phyloP scores from a whole-genome alignment of 1,140 invertebrate genomes.

The Nylanderia fulva region DNA sequence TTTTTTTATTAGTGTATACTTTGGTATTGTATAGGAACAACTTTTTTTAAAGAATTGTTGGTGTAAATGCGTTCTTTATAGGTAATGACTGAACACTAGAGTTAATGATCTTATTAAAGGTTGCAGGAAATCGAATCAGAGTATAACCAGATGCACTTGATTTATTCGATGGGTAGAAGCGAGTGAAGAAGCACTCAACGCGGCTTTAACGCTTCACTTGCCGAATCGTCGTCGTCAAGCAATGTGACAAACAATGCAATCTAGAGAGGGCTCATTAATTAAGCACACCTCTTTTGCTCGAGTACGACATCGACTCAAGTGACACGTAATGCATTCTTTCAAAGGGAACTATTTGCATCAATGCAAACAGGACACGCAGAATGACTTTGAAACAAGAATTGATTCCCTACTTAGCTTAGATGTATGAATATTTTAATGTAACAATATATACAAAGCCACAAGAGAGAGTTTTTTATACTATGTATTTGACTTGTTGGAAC shows the following conservation, averaged over 20 bases:
- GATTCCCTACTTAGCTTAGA: neutral
- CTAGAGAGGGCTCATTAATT: slow-evolving; percentile 60
- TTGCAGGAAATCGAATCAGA: slow-evolving; percentile 23
- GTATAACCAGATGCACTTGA: slow-evolving; percentile 35
- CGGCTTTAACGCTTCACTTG: slow-evolving; percentile 72
- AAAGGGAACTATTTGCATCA: slow-evolving; percentile 5
- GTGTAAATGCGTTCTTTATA: neutral
- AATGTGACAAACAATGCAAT: slow-evolving; percentile 42
- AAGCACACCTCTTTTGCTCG: slow-evolving; percentile 59
- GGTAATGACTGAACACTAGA: neutral
- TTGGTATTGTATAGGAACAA: too few relatives aligned
- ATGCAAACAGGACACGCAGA: slow-evolving; percentile 14
- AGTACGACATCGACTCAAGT: slow-evolving; percentile 40
- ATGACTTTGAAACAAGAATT: neutral
- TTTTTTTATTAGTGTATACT: too few relatives aligned
- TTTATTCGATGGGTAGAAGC: slow-evolving; percentile 1
- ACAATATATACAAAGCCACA: neutral
- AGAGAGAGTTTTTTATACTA: neutral
- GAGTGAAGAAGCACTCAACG: slow-evolving; percentile 21
- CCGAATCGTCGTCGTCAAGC: slow-evolving; percentile 51
- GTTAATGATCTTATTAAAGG: slow-evolving; percentile 46
- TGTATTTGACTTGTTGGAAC: neutral
- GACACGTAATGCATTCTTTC: neutral
- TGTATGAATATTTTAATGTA: slow-evolving; percentile 33
- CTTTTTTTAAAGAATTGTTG: neutral